A percentile compares a stretch with the other conserved stretches of the same genome.
Conservation (phyloP, 1,140 invertebrate species). For the Phymorhynchus buccinoides region DNA sequence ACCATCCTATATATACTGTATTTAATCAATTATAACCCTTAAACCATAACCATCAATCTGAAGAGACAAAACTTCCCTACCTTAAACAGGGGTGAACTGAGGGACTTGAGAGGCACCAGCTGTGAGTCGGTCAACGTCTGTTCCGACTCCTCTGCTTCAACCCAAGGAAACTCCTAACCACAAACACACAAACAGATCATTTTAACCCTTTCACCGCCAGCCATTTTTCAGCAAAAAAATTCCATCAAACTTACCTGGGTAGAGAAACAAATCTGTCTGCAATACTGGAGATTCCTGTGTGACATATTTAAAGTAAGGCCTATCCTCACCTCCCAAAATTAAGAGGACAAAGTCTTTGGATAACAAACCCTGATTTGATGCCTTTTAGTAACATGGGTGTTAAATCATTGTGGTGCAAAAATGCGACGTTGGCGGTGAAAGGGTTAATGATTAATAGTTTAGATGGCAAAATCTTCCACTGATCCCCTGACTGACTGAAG, state of each 20-base stretch:
- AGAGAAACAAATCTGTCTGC: no score
- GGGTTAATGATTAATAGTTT: no score
- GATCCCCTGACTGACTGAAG: no score
- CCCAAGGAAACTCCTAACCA: conserved; percentile 7
- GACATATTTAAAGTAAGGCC: no score
- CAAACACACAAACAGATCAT: neutral
- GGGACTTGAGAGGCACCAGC: conserved; percentile 31
- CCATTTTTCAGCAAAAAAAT: neutral
- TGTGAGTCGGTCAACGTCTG: neutral
- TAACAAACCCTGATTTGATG: neutral
- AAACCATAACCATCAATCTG: neutral
- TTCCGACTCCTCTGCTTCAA: conserved; percentile 9
- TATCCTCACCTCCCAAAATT: neutral
- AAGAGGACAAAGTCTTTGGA: no score
- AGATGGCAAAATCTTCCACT: no score
- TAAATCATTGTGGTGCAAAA: no score
- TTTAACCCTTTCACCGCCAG: neutral
- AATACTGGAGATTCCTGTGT: no score
- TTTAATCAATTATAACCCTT: no score
- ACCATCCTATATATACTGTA: neutral
- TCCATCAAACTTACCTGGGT: neutral
- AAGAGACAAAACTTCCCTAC: neutral
- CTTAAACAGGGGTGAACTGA: conserved; percentile 39
- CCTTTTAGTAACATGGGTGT: neutral
- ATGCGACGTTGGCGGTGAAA: no score